Conservation (phyloP, 2,797 vertebrate species). For the Gadopsis bispinosus region DNA sequence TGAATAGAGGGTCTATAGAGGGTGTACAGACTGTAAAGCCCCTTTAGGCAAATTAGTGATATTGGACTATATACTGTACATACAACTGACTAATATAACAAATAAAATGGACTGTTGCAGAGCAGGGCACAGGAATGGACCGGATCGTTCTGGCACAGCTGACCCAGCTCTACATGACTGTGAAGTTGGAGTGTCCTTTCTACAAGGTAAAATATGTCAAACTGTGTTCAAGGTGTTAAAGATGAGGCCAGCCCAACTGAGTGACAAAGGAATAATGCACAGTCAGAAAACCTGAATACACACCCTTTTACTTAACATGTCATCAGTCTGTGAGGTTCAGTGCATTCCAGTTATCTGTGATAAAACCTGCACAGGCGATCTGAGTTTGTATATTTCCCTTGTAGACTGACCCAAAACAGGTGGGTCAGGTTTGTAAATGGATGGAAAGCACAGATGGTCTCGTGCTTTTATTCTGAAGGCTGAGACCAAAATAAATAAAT, state of each 20-base stretch:
- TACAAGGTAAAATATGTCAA: constrained; percentile 85
- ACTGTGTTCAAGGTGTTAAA: background rate
- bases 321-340: constrained; percentile 6
- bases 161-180: constrained; percentile 91
- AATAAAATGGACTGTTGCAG: constrained; percentile 73
- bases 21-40: background rate
- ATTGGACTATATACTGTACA: background rate
- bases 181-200: constrained; percentile 91
- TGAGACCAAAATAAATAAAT: background rate
- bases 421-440: background rate
- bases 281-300: constrained; percentile 37
- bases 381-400: background rate
- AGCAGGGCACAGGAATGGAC: constrained; percentile 80
- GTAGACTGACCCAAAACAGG: background rate
- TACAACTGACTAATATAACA: background rate
- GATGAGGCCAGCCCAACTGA: background rate
- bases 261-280: constrained; percentile 10
- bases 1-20: no score
- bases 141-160: constrained; percentile 83
- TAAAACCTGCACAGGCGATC: background rate
- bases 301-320: constrained; percentile 20
- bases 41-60: background rate
- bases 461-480: constrained; percentile 9
- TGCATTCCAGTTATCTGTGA: background rate
- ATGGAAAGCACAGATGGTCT: background rate